Evolutionary conservation across 2,113 vertebrate genomes (phyloP), one percentile per base, ranked within the genome.

Genomic region (Baryphthengus martii): DNA sequence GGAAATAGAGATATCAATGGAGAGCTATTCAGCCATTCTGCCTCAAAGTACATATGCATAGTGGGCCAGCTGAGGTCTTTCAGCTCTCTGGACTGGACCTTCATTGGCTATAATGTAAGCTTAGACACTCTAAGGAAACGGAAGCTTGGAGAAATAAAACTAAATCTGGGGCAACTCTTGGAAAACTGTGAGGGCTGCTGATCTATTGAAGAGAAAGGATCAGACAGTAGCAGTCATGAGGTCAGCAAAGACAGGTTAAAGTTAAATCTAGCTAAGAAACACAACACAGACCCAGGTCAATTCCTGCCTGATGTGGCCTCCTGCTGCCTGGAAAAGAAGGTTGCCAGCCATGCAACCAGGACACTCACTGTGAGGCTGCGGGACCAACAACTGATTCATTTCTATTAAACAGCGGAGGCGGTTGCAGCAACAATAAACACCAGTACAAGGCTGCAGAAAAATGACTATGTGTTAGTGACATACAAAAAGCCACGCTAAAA

Each of bases 331-430:
- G 58, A 53, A 61, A 62, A 85, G 83, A 15, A 12, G n/a, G 52
- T 37, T 79, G 89, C 53, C 81, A 94, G 84, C 52, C 52, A 1
- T 3, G 11, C 68, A 75, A 49, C 52, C 70, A 49, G 66, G 20
- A 89, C 28, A 5, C 47, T 70, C 76, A 82, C 84, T 1, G 0
- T 0, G 1, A 50, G 74, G 29, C 86, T 93, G 86, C 73, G 75
- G 91, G 81, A 95, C 61, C 93, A 95, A 89, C 93, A 87, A 29
- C 49, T n/a, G 58, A 73, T 82, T 79, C 56, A 79, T 83, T 91
- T 45, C 66, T 70, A 70, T 73, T 81, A 91, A 82, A 85, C 17
- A 93, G 50, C 23, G 49, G 66, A 68, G 44, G 87, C 89, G 85
- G 70, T 77, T 87, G 89, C 84, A 75, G 13, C 62, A 55, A 65